These are phyloP conservation scores for Apocrypta bakeri DNA, from an alignment of 1,140 invertebrate species.

Conservation along the genomic window DNA sequence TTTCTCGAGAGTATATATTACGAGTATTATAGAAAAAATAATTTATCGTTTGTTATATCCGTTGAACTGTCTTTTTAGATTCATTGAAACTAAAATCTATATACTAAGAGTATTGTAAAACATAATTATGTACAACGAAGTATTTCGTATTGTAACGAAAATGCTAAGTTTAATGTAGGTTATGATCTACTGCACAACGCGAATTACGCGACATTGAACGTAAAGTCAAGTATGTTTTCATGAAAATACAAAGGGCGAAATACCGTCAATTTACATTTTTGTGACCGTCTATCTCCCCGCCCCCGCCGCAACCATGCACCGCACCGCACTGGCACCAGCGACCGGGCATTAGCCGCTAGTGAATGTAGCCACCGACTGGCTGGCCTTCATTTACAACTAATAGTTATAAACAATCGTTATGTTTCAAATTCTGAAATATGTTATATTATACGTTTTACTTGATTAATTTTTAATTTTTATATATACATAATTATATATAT, in stretches of 20 bases:
- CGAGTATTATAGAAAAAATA: neutral
- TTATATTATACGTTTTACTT: no score
- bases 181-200: conserved; percentile 12
- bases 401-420: no score
- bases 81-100: neutral
- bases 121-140: conserved; percentile 6
- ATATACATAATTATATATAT: no score
- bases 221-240: neutral
- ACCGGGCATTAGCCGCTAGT: no score
- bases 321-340: no score
- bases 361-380: no score
- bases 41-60: neutral
- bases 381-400: no score
- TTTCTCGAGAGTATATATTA: neutral
- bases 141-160: neutral
- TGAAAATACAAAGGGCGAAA: neutral
- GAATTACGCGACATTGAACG: neutral
- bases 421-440: no score
- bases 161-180: conserved; percentile 37
- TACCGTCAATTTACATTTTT: conserved; percentile 1
- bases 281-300: no score
- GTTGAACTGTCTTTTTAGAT: neutral
- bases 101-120: neutral
- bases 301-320: no score
- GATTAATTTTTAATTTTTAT: no score